Percentiles rank a stretch among this genome's conserved stretches.
phyloP scores from a whole-genome alignment of 2,888 invertebrate species.

The Chymomyza fuscimana region DNA sequence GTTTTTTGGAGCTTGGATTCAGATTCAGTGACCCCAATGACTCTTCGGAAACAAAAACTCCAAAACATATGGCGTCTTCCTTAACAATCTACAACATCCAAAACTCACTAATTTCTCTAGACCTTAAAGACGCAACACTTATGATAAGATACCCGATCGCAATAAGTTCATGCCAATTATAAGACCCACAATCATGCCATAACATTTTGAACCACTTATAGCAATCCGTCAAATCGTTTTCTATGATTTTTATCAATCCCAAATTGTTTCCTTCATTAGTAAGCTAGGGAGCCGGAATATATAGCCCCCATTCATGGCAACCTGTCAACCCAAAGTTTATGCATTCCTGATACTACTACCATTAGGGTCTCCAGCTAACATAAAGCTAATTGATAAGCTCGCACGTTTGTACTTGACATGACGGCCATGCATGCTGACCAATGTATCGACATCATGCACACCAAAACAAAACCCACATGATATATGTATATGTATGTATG shows the following conservation, averaged over 20 bases:
- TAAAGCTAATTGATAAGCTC: conserved; percentile 41
- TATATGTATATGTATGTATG: background rate
- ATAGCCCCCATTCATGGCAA: background rate
- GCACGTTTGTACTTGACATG: conserved; percentile 55
- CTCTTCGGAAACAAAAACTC: too few species aligned
- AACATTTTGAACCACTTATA: background rate
- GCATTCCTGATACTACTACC: background rate
- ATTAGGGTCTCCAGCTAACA: background rate
- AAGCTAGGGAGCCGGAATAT: background rate
- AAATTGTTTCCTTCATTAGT: background rate
- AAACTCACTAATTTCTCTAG: too few species aligned
- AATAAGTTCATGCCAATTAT: background rate
- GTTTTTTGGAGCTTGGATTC: too few species aligned
- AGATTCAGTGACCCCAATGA: too few species aligned
- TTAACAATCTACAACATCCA: too few species aligned
- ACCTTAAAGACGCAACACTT: too few species aligned
- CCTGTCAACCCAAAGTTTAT: background rate
- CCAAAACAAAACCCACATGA: background rate
- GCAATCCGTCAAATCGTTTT: background rate
- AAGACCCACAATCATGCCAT: background rate
- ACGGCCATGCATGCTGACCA: conserved; percentile 52
- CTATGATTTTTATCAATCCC: background rate
- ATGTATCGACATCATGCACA: conserved; percentile 16
- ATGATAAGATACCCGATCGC: too few species aligned
- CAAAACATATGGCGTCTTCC: too few species aligned